phyloP scores from a whole-genome alignment of 2,888 invertebrate genomes.

The Anarsia innoxiella region DNA sequence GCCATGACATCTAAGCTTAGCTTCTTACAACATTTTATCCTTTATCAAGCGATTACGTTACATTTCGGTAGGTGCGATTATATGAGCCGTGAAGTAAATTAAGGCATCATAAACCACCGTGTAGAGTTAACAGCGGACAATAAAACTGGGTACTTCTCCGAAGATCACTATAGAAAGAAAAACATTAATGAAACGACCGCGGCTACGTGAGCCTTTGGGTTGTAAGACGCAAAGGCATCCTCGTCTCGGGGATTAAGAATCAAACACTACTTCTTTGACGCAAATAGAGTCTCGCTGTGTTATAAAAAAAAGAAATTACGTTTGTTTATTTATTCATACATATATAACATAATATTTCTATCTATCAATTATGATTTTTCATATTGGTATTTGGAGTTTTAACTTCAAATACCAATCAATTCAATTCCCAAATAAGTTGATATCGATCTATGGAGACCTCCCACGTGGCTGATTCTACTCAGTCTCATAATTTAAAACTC shows the following conservation, averaged over 20 bases:
- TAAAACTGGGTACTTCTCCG: slow-evolving; percentile 16
- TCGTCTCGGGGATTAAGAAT: slow-evolving; percentile 30
- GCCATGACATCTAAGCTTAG: no score
- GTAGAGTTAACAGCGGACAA: slow-evolving; percentile 10
- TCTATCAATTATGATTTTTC: no score
- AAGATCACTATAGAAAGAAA: slow-evolving; percentile 15
- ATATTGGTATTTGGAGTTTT: no score
- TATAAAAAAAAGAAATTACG: no score
- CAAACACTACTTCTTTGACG: no score
- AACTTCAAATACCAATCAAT: no score
- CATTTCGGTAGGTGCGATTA: slow-evolving; percentile 11
- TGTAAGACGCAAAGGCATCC: slow-evolving; percentile 26
- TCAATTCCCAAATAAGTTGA: slow-evolving; percentile 32
- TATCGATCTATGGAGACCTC: slow-evolving; percentile 35
- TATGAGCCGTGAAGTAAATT: slow-evolving; percentile 18
- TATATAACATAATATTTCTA: no score
- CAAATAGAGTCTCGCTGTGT: no score
- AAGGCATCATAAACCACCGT: slow-evolving; percentile 15
- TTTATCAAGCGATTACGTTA: slow-evolving; percentile 2
- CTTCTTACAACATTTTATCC: slow-evolving; percentile 3
- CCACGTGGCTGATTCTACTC: slow-evolving; percentile 37
- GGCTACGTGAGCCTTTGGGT: slow-evolving; percentile 4
- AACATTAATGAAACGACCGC: not conserved
- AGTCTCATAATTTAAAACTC: slow-evolving; percentile 23
- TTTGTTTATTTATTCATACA: no score